Evolutionary conservation across 2,888 invertebrate species (phyloP), one percentile per base, ranked within the genome.

Genomic region (Ormyrus labotus): DNA sequence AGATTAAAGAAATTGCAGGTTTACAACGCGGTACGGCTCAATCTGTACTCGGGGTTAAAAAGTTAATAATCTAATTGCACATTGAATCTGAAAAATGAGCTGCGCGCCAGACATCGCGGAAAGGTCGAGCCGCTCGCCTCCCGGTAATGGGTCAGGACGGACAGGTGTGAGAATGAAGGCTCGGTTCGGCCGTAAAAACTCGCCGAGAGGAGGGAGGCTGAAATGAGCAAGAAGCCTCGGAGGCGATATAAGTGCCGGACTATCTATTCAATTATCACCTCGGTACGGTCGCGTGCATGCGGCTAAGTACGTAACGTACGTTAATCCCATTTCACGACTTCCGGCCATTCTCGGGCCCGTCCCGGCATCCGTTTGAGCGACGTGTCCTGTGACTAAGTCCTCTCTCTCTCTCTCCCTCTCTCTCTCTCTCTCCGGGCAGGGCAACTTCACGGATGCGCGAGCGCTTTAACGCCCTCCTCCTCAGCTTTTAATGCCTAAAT

Each of bases 181-280:
- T 53, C 13, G 51, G 45, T 51, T 51, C 61, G 65, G 73, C 65
- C 58, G 73, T 74, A 65, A 74, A 65, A 74, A 55, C 48, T 47
- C 34, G 34, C 34, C 34, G 57, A 48, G 47, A 47, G 19, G 10
- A 45, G 65, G n/a, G 67, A 13, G 65, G 65, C 67, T 64, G 50
- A 76, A 80, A 69, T 80, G 81, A 78, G 73, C 76, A 72, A 61
- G 72, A 65, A 81, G 73, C 74, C 34, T 34, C 34, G 34, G 77
- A 81, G 81, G 69, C 57, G 69, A 77, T 70, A 57, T 48, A 75
- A 83, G 82, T 82, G 80, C 83, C 84, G 51, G 85, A 83, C 86
- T 90, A 90, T 90, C 90, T 90, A 90, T 90, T 90, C 89, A 90
- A 89, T 90, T 90, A 90, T 90, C 89, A 89, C 88, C 86, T 89